These are phyloP conservation scores for Limosa lapponica DNA, from an alignment of 2,797 vertebrate species.

Conservation along the genomic window DNA sequence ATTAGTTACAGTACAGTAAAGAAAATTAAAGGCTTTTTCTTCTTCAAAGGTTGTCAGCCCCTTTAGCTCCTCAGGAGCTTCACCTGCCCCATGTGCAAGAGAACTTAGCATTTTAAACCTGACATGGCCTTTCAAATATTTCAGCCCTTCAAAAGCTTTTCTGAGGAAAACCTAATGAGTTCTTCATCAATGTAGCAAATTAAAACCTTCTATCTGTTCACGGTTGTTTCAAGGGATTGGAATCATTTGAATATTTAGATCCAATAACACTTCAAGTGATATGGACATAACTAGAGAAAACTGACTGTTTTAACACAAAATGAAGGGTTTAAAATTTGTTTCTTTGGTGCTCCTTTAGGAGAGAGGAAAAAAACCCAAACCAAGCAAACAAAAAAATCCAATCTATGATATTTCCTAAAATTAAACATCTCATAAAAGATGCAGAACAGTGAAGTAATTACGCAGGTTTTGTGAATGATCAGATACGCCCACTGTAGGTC, in stretches of 20 bases:
- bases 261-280: not conserved
- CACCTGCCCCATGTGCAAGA: not conserved
- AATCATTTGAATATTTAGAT: not conserved
- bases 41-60: not conserved
- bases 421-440: not conserved
- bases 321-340: not conserved
- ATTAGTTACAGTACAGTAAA: not conserved
- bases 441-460: not conserved
- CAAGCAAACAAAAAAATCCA: rapidly evolving
- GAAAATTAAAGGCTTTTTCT: not conserved
- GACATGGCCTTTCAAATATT: not conserved
- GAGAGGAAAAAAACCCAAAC: rapidly evolving
- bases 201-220: not conserved
- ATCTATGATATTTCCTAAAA: not conserved
- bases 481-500: not conserved
- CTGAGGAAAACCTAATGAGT: not conserved
- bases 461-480: not conserved
- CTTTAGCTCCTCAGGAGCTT: not conserved
- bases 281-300: not conserved
- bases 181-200: not conserved
- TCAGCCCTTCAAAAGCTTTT: not conserved
- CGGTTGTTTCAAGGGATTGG: not conserved
- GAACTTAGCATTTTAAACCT: not conserved
- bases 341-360: not conserved
- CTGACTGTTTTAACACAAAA: not conserved